Conservation (phyloP, 1,140 invertebrate genomes). For the Stegodyphus dumicola region DNA sequence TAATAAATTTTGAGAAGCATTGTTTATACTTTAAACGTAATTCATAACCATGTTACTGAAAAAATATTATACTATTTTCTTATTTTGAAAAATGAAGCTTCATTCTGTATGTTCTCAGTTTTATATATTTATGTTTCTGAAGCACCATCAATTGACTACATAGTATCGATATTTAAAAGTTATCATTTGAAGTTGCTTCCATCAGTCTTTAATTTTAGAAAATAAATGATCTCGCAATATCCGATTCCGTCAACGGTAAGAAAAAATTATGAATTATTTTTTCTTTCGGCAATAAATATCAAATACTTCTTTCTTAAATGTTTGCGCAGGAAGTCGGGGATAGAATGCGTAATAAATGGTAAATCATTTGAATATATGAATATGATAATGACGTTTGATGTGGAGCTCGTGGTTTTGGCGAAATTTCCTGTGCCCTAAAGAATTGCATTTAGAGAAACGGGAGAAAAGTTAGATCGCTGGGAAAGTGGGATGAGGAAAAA, state of each 20-base stretch:
- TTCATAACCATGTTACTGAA: too few species aligned
- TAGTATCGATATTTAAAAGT: not conserved
- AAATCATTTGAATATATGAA: constrained; percentile 60
- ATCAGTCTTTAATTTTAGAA: not conserved
- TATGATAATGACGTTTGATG: constrained; percentile 51
- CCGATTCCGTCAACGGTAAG: not conserved
- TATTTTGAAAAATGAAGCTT: too few species aligned
- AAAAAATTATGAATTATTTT: constrained; percentile 45
- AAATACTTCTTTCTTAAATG: constrained; percentile 53
- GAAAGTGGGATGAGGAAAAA: not conserved
- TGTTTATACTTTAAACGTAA: too few species aligned
- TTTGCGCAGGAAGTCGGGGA: constrained; percentile 25
- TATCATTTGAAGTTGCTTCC: too few species aligned
- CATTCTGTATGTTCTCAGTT: too few species aligned
- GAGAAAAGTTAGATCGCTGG: constrained; percentile 21
- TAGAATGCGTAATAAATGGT: constrained; percentile 58
- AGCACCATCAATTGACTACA: not conserved
- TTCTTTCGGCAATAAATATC: constrained; percentile 55
- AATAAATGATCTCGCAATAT: constrained; percentile 8
- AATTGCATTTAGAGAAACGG: constrained; percentile 39
- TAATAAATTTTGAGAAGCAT: too few species aligned
- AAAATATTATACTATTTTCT: too few species aligned
- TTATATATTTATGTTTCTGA: too few species aligned
- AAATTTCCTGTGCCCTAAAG: constrained; percentile 17
- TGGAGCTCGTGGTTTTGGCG: not conserved